phyloP scores from a whole-genome alignment of 2,888 invertebrate genomes.

The Thysanoteuthis rhombus region DNA sequence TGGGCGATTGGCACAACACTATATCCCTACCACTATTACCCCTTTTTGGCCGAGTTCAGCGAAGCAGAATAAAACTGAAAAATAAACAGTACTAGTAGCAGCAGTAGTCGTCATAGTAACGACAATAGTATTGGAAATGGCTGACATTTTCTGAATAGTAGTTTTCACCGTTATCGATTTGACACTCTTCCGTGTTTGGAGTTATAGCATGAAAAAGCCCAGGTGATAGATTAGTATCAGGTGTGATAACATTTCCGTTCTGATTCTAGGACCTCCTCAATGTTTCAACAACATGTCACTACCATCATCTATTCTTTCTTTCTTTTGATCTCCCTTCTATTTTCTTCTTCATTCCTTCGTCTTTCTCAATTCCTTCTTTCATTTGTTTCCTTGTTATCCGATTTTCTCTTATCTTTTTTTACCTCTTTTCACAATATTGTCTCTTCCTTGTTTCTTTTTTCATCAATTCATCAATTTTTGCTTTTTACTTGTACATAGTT shows the following conservation, averaged over 20 bases:
- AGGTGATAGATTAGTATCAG: not conserved
- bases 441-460: too few species aligned
- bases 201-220: not conserved
- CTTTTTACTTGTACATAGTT: too few species aligned
- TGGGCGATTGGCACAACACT: too few species aligned
- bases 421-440: too few species aligned
- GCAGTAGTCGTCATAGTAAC: not conserved
- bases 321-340: not conserved
- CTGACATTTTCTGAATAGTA: not conserved
- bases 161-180: not conserved
- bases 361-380: not conserved
- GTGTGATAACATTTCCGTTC: not conserved
- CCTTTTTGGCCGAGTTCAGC: not conserved
- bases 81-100: not conserved
- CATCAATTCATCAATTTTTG: too few species aligned
- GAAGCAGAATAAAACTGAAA: not conserved
- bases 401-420: too few species aligned
- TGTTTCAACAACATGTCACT: not conserved
- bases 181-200: not conserved
- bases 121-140: not conserved
- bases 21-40: too few species aligned
- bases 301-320: not conserved
- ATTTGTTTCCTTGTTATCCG: too few species aligned
- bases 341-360: not conserved
- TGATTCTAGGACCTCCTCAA: not conserved